Evolutionary conservation across 1,140 invertebrate genomes (phyloP).

Genomic region (Lepidostoma basale): DNA sequence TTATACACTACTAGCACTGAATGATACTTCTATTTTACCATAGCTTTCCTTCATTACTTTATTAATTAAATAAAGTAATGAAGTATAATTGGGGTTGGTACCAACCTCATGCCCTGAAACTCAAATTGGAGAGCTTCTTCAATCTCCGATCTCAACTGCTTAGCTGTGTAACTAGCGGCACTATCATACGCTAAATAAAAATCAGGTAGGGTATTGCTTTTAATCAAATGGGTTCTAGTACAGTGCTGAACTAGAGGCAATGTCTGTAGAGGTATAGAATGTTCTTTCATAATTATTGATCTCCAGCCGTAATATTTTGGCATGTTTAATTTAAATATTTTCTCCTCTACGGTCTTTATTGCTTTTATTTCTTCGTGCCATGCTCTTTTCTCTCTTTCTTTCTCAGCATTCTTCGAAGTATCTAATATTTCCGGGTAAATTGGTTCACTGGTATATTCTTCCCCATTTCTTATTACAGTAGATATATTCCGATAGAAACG

Average conservation of each 20-base stretch:
- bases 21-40: too few relatives aligned
- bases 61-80: too few relatives aligned
- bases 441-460: constrained; percentile 27
- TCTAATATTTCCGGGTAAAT: constrained; percentile 36
- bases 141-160: constrained; percentile 61
- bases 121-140: constrained; percentile 68
- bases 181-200: constrained; percentile 60
- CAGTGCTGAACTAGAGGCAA: constrained; percentile 70
- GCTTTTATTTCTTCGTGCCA: constrained; percentile 67
- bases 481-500: background rate
- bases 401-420: background rate
- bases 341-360: constrained; percentile 78
- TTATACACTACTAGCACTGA: too few relatives aligned
- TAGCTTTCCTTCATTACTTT: too few relatives aligned
- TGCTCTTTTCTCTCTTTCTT: constrained; percentile 51
- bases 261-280: constrained; percentile 68
- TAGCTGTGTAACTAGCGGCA: constrained; percentile 54
- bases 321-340: constrained; percentile 80
- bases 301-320: constrained; percentile 79
- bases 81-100: too few relatives aligned
- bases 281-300: constrained; percentile 66
- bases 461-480: background rate
- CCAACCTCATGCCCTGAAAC: constrained; percentile 61
- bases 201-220: constrained; percentile 61
- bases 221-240: constrained; percentile 70